phyloP scores from a whole-genome alignment of 1,140 invertebrate genomes.

The Pentalonia nigronervosa region DNA sequence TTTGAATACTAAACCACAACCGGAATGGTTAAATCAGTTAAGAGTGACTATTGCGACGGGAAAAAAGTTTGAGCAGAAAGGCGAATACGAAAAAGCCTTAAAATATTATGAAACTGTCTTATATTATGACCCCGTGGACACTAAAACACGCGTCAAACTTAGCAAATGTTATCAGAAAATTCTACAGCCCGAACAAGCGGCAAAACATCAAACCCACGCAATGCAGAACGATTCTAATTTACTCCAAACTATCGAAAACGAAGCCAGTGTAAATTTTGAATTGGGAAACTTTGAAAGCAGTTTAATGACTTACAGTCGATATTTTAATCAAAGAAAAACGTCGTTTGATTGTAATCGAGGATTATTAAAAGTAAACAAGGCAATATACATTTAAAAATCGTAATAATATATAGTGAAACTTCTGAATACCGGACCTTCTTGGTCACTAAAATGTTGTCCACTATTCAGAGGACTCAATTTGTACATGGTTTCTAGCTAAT shows the following conservation, averaged over 20 bases:
- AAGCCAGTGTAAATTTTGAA: constrained; percentile 18
- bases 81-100: constrained; percentile 6
- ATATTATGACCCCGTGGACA: neutral
- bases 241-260: neutral
- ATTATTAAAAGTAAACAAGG: neutral
- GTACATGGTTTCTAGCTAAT: neutral
- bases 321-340: neutral
- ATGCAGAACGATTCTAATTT: neutral
- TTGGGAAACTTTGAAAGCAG: constrained; percentile 37
- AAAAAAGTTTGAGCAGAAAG: neutral
- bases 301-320: neutral
- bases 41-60: constrained; percentile 1
- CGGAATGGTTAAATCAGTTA: constrained; percentile 31
- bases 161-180: constrained; percentile 35
- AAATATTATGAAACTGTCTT: constrained; percentile 24
- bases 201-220: neutral
- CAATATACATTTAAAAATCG: neutral
- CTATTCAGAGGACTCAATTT: neutral
- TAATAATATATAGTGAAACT: neutral
- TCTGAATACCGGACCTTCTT: neutral
- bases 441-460: neutral
- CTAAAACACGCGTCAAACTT: neutral
- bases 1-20: neutral
- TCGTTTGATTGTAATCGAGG: neutral
- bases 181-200: neutral